Percentiles rank a stretch among this genome's conserved stretches.
Conservation (phyloP, 2,113 vertebrate genomes). For the Zosterops hypoxanthus region DNA sequence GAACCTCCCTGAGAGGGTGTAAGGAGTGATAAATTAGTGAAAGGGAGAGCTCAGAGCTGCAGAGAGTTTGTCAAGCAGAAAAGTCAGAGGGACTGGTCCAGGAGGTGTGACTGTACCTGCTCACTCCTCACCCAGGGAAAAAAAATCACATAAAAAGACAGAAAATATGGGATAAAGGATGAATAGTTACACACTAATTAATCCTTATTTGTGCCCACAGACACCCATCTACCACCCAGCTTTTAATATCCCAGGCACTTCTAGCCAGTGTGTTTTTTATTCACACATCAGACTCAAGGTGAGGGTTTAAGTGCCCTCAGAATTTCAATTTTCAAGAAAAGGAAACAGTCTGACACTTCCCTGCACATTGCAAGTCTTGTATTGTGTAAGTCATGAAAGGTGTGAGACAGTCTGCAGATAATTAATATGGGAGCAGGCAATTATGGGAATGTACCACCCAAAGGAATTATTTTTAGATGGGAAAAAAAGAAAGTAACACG, state of each 20-base stretch:
- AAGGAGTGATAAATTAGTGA: constrained; percentile 7
- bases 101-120: neutral
- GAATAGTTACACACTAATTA: neutral
- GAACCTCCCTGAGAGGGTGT: constrained; percentile 37
- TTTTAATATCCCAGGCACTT: neutral
- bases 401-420: constrained; percentile 1
- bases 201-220: neutral
- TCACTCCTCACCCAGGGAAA: neutral
- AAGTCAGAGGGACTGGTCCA: neutral
- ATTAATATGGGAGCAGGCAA: neutral
- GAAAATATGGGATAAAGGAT: neutral
- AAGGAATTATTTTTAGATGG: neutral
- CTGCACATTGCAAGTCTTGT: neutral
- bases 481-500: neutral
- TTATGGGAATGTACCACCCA: neutral
- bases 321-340: neutral
- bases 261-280: neutral
- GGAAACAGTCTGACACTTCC: neutral
- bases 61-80: constrained; percentile 19
- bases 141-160: neutral
- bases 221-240: neutral
- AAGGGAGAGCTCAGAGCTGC: neutral
- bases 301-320: neutral
- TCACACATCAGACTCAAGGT: neutral
- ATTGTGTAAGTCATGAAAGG: neutral